Evolutionary conservation across 2,113 vertebrate genomes (phyloP), one percentile per base, ranked within the genome.

Genomic region (Podocnemis expansa): DNA sequence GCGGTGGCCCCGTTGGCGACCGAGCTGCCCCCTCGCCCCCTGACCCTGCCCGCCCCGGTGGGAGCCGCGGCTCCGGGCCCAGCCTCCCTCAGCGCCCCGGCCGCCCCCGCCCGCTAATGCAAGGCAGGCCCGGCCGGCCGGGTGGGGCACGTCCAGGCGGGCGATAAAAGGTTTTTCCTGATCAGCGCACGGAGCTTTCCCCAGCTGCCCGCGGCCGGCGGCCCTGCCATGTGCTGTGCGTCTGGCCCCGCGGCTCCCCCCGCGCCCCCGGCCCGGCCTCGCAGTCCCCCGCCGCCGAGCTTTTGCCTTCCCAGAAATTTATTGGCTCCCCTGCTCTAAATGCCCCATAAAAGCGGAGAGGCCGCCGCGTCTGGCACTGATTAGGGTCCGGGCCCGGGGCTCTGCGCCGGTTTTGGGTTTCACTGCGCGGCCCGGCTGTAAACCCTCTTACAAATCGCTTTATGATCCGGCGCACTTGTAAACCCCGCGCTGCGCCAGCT

Each of bases 371-470:
- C 95, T 96, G 97, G 92, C 94, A 97, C 93, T 97, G 95, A 97
- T 97, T 97, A 96, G 89, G n/a, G 31, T 29, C 47, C 45, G 34
- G 12, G 22, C 56, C 70, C 75, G 82, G 49, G 67, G 49, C 94
- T 93, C 88, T 76, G 92, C 93, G 93, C 94, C 63, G 94, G 93
- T 95, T 94, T 97, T 95, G 95, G 92, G 82, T 96, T 96, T 96
- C 93, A 94, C 82, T 85, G 95, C 34, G 87, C 80, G 73, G 92
- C 85, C 86, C 27, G 84, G 92, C 88, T 84, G 91, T 94, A 96
- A 96, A 97, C 84, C 11, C 88, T 27, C 63, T 78, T 93, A 95
- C 95, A 96, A 96, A 97, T 95, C 93, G 93, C 95, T 94, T 91
- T 85, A 88, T 80, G 95, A 95, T 95, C 90, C 96, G 60, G 78